Evolutionary conservation across 30 jellyfish, hydroid and myxozoan genomes (phyloP), one percentile per base, ranked within the genome.

Genomic region (Aurelia sp.): DNA sequence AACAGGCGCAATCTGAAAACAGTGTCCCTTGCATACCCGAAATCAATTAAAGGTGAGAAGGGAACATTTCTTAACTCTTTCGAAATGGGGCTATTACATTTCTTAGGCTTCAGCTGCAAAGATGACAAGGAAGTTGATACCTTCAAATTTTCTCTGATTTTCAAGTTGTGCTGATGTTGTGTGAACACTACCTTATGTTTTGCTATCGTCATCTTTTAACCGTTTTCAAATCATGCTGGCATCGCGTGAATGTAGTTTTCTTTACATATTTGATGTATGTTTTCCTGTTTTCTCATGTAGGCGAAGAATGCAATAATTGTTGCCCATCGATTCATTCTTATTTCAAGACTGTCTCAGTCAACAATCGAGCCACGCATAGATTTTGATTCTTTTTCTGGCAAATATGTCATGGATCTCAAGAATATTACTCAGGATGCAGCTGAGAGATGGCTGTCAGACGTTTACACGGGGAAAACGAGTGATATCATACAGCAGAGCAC

Each of bases 291-390:
- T 33, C 15, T 3, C 55, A 6, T 44, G 15, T 3, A 88, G 96
- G 73, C 81, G 13, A 88, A 79, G 61, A 63, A 74, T 58, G 67
- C 75, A 5, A 31, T 13, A 11, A 16, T 88, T 6, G 72, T 92
- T 15, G 96, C 89, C 62, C 96, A 88, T 30, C 70, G 86, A 37
- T 79, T 79, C 74, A 63, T 88, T 23, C 79, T 88, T 4, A 74
- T 62, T 10, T 80, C 85, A 16, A 74, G 88, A 65, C 48, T 88
- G 18, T 20, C 55, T 8, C 71, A 64, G 71, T 15, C 20, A 7
- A 40, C 12, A 57, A 30, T 48, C 37, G 71, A 69, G 30, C 61
- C 74, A 64, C 77, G 22, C 62, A 69, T 74, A 13, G 47, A 67
- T 15, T 64, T n/a, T 67, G 89, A 87, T 87, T 79, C 27, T 17